Evolutionary conservation across 1,140 invertebrate genomes (phyloP), one percentile per base, ranked within the genome.

Genomic region (Teleogryllus occipitalis): DNA sequence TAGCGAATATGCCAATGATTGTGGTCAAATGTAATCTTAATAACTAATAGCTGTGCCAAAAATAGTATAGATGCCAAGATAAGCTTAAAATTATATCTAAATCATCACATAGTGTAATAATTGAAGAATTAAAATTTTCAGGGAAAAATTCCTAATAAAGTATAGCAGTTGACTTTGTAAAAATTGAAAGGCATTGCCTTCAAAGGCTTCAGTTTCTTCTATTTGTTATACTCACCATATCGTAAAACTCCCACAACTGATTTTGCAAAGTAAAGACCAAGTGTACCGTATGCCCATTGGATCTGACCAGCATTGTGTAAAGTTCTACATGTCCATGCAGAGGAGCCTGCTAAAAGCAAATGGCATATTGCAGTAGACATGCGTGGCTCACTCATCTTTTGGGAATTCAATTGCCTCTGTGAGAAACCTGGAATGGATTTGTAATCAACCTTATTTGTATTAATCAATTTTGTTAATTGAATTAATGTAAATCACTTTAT

Each of bases 291-390:
- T 14, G 76, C 76, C 54, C 54, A 65, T 18, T 65, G 54, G 7
- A 65, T 65, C 18, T 65, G 54, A 18, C 54, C 54, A 48, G 48
- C 46, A n/a, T 46, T 47, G 39, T 77, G 76, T 48, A 77, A 39
- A n/a, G 76, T 47, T 48, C 76, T 22, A 48, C 46, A 47, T 77
- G 76, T 48, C 76, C 76, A 77, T 14, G 48, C 76, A 8, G 76
- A 47, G 10, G 76, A 46, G 8, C 76, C 76, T n/a, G 76, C 46
- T 48, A 48, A 77, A 46, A 77, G 48, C 76, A 77, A 47, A 48
- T 77, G 76, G 39, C 39, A 46, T 47, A 77, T 47, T 10, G 76
- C 76, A 15, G 76, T 77, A 18, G 76, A 77, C 39, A 47, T 47
- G 7, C 48, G 76, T 46, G 76, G 39, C 47, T 77, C 39, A 5